A percentile compares a stretch with the other conserved stretches of the same genome.
Conservation (phyloP, 2,113 vertebrate genomes). For the rat (Rattus norvegicus) region DNA sequence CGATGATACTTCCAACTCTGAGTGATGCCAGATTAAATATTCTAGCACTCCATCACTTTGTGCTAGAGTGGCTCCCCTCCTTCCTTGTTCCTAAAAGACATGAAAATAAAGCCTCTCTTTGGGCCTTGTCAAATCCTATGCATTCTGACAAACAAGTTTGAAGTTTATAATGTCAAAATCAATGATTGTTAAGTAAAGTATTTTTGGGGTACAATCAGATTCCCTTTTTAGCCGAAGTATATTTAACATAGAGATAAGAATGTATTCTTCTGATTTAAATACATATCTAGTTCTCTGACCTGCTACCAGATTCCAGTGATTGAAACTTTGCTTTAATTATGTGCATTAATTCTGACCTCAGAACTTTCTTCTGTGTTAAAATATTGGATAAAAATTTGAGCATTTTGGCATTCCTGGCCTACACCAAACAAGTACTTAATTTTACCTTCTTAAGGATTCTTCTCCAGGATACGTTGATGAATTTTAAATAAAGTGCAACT, state of each 20-base stretch:
- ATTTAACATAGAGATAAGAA: not conserved
- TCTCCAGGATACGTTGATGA: not conserved
- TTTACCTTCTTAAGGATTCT: slow-evolving; percentile 43
- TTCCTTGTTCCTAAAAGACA: not conserved
- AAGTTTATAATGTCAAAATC: slow-evolving; percentile 50
- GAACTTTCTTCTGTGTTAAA: slow-evolving; percentile 25
- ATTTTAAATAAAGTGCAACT: slow-evolving; percentile 35
- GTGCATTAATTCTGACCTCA: slow-evolving; percentile 4
- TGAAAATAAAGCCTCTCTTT: not conserved
- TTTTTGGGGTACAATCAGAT: not conserved
- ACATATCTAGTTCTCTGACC: not conserved
- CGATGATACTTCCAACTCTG: not conserved
- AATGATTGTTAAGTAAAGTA: slow-evolving; percentile 34
- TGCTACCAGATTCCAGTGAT: slow-evolving; percentile 13
- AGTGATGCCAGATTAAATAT: not conserved
- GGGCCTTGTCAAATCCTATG: not conserved
- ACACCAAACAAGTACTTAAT: not conserved
- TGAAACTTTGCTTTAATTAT: slow-evolving; percentile 15
- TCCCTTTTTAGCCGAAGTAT: not conserved
- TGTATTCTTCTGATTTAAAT: slow-evolving; percentile 32
- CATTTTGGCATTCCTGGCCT: not conserved
- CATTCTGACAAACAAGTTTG: slow-evolving; percentile 5
- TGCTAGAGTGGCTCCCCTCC: not conserved
- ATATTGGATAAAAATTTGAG: slow-evolving; percentile 3
- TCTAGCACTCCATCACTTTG: not conserved